Evolutionary conservation across 2,797 vertebrate genomes (phyloP), one percentile per base, ranked within the genome.

Genomic region (Diplodus puntazzo): DNA sequence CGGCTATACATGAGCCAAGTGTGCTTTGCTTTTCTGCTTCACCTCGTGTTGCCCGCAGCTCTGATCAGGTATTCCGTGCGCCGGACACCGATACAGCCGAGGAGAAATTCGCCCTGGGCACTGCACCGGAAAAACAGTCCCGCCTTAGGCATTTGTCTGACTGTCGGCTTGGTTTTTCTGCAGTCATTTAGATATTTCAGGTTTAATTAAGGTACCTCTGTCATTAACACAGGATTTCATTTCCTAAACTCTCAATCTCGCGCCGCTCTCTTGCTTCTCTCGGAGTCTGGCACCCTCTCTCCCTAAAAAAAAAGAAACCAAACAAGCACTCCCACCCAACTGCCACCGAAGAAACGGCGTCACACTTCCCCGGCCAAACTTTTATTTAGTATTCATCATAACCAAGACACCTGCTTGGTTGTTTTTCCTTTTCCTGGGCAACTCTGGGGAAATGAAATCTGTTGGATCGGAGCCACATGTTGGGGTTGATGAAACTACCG

Each of bases 151-250:
- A 85, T 94, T 91, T 79, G 86, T 93, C 83, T 87, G 80, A 92
- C 75, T 89, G 90, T 89, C 87, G 34, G 82, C 79, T 88, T 80
- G 88, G 76, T 87, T 92, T 89, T 89, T 73, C 86, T 75, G 76
- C 81, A 80, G 81, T 66, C 83, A 87, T 86, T 89, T 90, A 79
- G 81, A 89, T 89, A 84, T 89, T 88, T 93, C 85, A 69, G 73
- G 39, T 90, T 92, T 93, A 94, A 95, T 93, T 91, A 93, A 90
- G 89, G 86, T 65, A 85, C 80, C 78, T 79, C 89, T 84, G 82
- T 92, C 88, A 92, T 92, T 90, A 91, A 90, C 87, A 87, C 80
- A 81, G 77, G 66, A 79, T 87, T 84, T 87, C 50, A 91, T 93
- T 94, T 91, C 81, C 88, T 62, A 80, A 89, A 68, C 84, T 73